These are phyloP conservation scores for Nemotelus pantherinus DNA, from an alignment of 2,888 invertebrate species.

Conservation along the genomic window DNA sequence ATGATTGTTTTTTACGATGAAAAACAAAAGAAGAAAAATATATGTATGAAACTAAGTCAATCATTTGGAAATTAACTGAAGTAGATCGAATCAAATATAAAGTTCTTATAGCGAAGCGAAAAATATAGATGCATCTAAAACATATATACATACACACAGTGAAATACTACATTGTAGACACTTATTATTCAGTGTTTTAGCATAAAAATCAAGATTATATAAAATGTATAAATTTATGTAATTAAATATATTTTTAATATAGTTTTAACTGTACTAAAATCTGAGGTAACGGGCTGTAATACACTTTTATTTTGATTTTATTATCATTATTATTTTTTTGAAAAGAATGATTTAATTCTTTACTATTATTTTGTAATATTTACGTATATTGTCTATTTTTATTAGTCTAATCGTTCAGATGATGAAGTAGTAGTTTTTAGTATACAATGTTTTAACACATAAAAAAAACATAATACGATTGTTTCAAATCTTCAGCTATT, in stretches of 20 bases:
- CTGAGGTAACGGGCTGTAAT: slow-evolving; percentile 51
- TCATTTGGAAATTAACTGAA: slow-evolving; percentile 16
- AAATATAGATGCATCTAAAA: not conserved
- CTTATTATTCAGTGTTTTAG: no score
- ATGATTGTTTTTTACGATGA: slow-evolving; percentile 9
- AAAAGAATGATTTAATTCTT: not conserved
- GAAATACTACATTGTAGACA: no score
- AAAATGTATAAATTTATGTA: slow-evolving; percentile 23
- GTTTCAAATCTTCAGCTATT: no score
- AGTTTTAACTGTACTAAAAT: slow-evolving; percentile 46
- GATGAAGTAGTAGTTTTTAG: no score
- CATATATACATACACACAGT: not conserved
- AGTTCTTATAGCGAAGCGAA: no score
- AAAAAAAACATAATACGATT: no score
- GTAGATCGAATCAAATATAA: not conserved
- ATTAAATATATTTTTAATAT: slow-evolving; percentile 30
- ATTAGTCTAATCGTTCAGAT: not conserved
- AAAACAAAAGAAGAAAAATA: not conserved
- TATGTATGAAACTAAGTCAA: slow-evolving; percentile 27
- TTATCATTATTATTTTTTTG: slow-evolving; percentile 44
- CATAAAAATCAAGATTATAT: not conserved
- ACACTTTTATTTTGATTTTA: slow-evolving; percentile 43
- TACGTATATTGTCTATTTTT: slow-evolving; percentile 33
- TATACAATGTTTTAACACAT: no score
- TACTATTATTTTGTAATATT: slow-evolving; percentile 10